Evolutionary conservation across 2,888 invertebrate genomes (phyloP).

Genomic region (Eupithecia dodoneata): DNA sequence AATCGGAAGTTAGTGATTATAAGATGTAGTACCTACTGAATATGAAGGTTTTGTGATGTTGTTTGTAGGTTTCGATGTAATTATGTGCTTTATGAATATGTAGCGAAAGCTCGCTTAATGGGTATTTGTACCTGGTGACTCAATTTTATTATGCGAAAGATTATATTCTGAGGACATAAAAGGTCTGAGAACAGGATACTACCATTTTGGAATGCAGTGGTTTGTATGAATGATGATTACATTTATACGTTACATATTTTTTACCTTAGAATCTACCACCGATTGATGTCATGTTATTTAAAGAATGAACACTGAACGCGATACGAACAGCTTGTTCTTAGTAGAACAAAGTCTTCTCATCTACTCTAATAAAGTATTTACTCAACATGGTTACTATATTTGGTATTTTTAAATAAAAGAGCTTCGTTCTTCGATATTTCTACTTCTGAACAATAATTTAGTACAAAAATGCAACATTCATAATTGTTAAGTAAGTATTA

Average conservation of each 20-base stretch:
- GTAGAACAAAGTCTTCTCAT: neutral
- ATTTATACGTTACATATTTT: neutral
- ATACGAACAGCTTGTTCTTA: neutral
- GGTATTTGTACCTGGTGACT: neutral
- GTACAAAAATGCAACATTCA: constrained; percentile 17
- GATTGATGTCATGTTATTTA: neutral
- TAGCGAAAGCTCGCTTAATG: constrained; percentile 4
- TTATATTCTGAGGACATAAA: neutral
- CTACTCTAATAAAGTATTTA: neutral
- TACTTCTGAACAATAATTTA: constrained; percentile 16
- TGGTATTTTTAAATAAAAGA: constrained; percentile 11
- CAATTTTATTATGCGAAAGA: neutral
- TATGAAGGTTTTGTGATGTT: constrained; percentile 42
- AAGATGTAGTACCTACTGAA: constrained; percentile 1
- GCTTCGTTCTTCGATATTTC: constrained; percentile 17
- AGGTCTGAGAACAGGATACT: neutral
- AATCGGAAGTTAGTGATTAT: constrained; percentile 37
- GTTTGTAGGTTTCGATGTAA: constrained; percentile 31
- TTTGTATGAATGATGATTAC: neutral
- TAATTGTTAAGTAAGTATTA: constrained; percentile 17
- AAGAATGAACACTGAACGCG: neutral
- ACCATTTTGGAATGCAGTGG: neutral
- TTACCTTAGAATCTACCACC: neutral
- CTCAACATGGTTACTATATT: neutral
- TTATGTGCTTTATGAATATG: constrained; percentile 21